Evolutionary conservation across 2,797 vertebrate species (phyloP).

Genomic region (Pseudochirops corinnae): DNA sequence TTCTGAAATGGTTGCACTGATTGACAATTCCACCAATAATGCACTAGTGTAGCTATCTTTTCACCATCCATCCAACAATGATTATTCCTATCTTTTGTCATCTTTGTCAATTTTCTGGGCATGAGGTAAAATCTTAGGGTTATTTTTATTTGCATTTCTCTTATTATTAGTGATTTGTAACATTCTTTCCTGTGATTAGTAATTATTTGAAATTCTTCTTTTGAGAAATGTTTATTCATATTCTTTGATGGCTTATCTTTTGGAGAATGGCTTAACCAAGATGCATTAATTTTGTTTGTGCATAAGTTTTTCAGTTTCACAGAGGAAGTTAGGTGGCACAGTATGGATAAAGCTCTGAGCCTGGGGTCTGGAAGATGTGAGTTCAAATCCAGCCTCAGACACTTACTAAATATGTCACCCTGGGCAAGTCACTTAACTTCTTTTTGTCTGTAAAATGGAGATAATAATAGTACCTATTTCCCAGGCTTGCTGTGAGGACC

Average conservation of each 20-base stretch:
- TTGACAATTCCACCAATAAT: background rate
- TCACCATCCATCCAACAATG: background rate
- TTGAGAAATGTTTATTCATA: background rate
- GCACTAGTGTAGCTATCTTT: background rate
- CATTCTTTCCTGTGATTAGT: background rate
- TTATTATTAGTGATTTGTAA: background rate
- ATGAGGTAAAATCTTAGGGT: background rate
- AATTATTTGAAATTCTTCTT: background rate
- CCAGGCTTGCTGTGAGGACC: background rate
- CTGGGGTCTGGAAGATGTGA: background rate
- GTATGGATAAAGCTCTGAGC: background rate
- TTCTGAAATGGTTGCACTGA: background rate
- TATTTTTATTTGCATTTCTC: background rate
- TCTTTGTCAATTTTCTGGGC: background rate
- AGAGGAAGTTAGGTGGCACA: background rate
- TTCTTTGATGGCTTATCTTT: background rate
- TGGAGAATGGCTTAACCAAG: background rate
- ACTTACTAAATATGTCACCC: background rate
- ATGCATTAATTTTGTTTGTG: background rate
- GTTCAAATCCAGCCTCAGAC: background rate
- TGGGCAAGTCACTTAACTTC: background rate
- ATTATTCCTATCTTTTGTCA: background rate
- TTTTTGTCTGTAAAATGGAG: background rate
- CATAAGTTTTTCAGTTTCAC: background rate
- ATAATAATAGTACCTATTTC: background rate